These are phyloP conservation scores for Australoheros scitulus DNA, from an alignment of 2,113 vertebrate genomes.

Conservation along the genomic window DNA sequence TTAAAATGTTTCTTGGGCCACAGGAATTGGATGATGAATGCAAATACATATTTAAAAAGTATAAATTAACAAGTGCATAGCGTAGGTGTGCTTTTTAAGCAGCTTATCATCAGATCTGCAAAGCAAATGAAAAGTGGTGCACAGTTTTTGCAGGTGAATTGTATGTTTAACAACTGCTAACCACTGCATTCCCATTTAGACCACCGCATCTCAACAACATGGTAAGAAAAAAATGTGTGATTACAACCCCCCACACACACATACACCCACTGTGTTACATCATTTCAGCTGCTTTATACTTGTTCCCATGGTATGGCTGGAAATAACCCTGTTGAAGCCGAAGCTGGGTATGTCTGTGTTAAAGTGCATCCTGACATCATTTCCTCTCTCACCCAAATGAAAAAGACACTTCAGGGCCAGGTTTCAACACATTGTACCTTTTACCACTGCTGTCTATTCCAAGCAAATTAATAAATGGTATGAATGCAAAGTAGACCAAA, in stretches of 20 bases:
- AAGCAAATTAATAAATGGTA: background rate
- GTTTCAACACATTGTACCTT: background rate
- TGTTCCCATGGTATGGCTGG: background rate
- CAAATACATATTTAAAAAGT: background rate
- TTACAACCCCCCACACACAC: background rate
- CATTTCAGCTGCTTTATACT: constrained; percentile 3
- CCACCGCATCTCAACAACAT: constrained; percentile 10
- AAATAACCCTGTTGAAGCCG: constrained; percentile 26
- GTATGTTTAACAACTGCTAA: constrained; percentile 33
- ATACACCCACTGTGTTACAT: background rate
- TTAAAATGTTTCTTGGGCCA: background rate
- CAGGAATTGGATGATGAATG: background rate
- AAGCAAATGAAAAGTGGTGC: background rate
- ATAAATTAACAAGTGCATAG: background rate
- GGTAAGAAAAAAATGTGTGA: constrained; percentile 25
- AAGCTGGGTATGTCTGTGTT: constrained; percentile 1
- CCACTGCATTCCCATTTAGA: constrained; percentile 23
- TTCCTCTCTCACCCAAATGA: constrained; percentile 13
- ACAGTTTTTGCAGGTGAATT: background rate
- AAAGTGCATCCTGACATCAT: constrained; percentile 30
- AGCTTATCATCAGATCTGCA: background rate
- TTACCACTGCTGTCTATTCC: background rate
- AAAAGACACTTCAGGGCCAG: background rate
- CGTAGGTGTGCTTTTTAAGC: background rate
- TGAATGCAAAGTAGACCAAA: background rate